Evolutionary conservation across 2,888 invertebrate genomes (phyloP), one percentile per base, ranked within the genome.

Genomic region (Drosophila merina): DNA sequence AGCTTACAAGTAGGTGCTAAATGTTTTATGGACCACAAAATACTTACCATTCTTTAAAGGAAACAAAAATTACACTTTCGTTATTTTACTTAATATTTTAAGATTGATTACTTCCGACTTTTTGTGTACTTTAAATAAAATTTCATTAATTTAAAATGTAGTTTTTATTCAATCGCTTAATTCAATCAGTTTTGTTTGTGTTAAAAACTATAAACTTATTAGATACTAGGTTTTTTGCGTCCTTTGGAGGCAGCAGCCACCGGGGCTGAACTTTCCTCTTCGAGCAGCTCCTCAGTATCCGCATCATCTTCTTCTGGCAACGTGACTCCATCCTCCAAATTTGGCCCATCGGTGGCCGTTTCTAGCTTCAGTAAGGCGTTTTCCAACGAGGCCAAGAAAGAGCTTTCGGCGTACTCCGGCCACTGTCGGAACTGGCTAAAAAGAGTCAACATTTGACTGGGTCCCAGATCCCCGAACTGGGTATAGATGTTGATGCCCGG

Each of bases 401-500:
- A 93, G 76, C 94, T 94, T 57, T 93, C 93, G 9, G 92, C 91
- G 85, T 94, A 96, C 79, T 94, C 94, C 2, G 95, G 94, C 94
- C 94, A 94, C 28, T 79, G 77, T 0, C 89, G 88, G 73, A 93
- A 94, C 91, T 93, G 92, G 79, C 93, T 93, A 84, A 95, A 96
- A 2, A 96, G 89, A 8, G 94, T 93, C 10, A 95, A 84, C 82
- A 95, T 93, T 89, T 96, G 93, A 48, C 89, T 84, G 0, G 95
- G 93, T 48, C 89, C 93, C 6, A 96, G 91, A 79, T 96, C 95
- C 0, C 94, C 94, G 88, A 96, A 96, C 89, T 94, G 93, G 0
- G 96, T 96, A 85, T 93, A 96, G 76, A 96, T 95, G 60, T 93
- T 94, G 77, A 95, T 94, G 72, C 95, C 93, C 5, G 94, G 93